Base-by-base conservation (phyloP, 1,140 invertebrate genomes). In the Frieseomelitta varia region DNA sequence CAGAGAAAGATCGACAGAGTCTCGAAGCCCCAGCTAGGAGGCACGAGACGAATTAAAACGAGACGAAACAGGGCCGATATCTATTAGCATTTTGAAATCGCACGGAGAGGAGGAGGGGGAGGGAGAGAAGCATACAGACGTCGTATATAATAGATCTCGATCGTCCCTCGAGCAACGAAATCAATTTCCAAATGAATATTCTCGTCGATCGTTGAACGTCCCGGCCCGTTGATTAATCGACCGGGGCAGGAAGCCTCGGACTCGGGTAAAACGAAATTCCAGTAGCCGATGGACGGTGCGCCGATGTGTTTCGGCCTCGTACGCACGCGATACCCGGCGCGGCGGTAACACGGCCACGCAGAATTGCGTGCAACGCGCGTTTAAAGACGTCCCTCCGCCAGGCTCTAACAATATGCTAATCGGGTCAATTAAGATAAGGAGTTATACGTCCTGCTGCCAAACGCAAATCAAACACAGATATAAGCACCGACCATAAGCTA, bases 391-490 rank as follows among this genome's bases (percentile, higher is more conserved):
- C 21, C 53, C 65, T 69, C 27, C 24, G 14, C 1, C 21, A 63
- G 17, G 17, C 58, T 55, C 58, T 71, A 63, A 84, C 81, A 79
- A 58, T 84, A 84, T 84, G 81, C 81, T 84, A 84, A 84, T 84
- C 81, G 81, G 81, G 67, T 84, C 81, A 84, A 84, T 84, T 84
- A 84, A 84, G 81, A 84, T 84, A 84, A 84, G 81, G 81, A 84
- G 79, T 72, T 79, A 79, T 84, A 84, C 76, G 75, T 14, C 51
- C 76, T 71, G 27, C 67, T 58, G 81, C 55, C 81, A 79, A 79
- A 84, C 81, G 81, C 81, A 58, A 84, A 84, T 84, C 81, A 84
- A 84, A 84, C 67, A 51, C 76, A 78, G 76, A 79, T 84, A 79
- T 58, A 47, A 47, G 30, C 55, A 8, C 24, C 27, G 30, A 12